Base-by-base conservation (phyloP, 2,797 vertebrate species). In the Carapus acus region DNA sequence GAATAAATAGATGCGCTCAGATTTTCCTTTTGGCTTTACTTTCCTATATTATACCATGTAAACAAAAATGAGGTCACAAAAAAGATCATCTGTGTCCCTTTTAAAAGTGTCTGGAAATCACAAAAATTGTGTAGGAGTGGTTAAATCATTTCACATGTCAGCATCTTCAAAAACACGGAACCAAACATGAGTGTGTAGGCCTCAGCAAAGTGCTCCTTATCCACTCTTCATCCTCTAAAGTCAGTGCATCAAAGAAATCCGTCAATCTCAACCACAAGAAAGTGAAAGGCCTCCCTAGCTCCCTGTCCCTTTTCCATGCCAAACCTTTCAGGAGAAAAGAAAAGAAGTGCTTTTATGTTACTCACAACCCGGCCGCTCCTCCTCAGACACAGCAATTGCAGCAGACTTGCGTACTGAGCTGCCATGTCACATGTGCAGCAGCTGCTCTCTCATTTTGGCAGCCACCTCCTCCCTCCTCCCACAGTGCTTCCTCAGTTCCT, bases 401-500 rank as follows among this genome's bases (percentile, higher is more conserved):
- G 5, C 9, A 39, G 13, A 20, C 4, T 7, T 4, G 6, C 16
- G 8, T 22, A 27, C 40, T 15, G 19, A 8, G 6, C n/a, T 37
- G 22, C 39, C 24, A 4, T 27, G 31, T 88, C 68, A 94, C 68
- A 88, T 82, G 21, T 78, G 62, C 11, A 81, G 69, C 42, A 89
- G 80, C 50, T 87, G 81, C 59, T 82, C 86, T 78, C 85, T 94
- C 90, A 96, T 89, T 74, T 84, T 91, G 71, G 86, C 86, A 45
- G 90, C 85, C 40, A 94, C 82, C 67, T 92, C 89, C 62, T 88
- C 81, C 76, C 96, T 90, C 57, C 87, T 85, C 80, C 92, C 90
- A 63, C 82, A 85, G 64, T 97, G 93, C 60, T 90, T 91, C 58
- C 79, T 90, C 82, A 99, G 82, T 67, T 95, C 93, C 76, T 90